Conservation (phyloP, 2,888 invertebrate genomes). For the Nemotelus nigrinus region DNA sequence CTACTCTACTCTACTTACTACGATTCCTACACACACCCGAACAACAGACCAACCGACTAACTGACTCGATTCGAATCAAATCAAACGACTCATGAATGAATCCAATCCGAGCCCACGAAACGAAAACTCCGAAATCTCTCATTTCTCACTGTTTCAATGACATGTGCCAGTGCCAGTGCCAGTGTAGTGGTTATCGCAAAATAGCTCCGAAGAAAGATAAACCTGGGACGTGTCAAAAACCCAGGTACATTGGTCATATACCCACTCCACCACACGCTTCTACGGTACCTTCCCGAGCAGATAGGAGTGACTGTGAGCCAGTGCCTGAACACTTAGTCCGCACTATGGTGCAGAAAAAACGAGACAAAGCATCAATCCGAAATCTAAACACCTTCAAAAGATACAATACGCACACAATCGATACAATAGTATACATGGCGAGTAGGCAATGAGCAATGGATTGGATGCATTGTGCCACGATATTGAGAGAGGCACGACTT, state of each 20-base stretch:
- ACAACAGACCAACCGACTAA: conserved; percentile 20
- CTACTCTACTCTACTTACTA: too few relatives aligned
- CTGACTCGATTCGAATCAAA: conserved; percentile 32
- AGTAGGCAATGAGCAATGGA: conserved; percentile 38
- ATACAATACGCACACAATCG: conserved; percentile 40
- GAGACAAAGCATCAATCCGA: conserved; percentile 38
- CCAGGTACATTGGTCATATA: conserved; percentile 24
- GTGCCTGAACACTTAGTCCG: neutral
- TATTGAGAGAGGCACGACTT: conserved; percentile 44
- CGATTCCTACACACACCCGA: too few relatives aligned
- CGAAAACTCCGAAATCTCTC: conserved; percentile 30
- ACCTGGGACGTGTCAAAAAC: conserved; percentile 35
- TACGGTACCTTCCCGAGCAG: neutral
- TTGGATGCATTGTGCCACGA: conserved; percentile 38
- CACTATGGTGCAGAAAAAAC: neutral
- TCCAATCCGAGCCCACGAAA: conserved; percentile 3
- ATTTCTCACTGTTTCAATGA: conserved; percentile 29
- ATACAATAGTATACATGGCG: conserved; percentile 30
- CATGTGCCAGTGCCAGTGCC: neutral
- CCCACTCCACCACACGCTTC: neutral
- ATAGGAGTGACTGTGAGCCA: conserved; percentile 3
- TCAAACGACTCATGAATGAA: conserved; percentile 42
- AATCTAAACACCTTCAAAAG: conserved; percentile 35
- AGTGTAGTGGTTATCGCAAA: too few relatives aligned
- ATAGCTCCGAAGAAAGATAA: neutral